Conservation (phyloP, 2,113 vertebrate species). For the Gallinago media region DNA sequence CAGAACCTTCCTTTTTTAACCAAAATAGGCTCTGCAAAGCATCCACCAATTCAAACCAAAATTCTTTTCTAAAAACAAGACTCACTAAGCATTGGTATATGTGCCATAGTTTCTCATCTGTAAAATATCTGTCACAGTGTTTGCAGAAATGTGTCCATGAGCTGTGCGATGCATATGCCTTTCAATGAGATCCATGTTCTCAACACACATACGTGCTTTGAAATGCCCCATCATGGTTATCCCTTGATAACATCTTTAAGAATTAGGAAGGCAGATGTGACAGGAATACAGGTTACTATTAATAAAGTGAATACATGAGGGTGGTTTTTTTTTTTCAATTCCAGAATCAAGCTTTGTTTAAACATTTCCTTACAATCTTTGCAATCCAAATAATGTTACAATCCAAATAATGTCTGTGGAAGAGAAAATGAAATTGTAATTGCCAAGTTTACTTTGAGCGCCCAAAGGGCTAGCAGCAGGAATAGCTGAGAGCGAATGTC, state of each 20-base stretch:
- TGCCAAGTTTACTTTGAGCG: neutral
- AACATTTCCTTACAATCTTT: conserved; percentile 5
- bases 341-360: neutral
- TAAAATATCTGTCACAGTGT: neutral
- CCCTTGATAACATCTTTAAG: neutral
- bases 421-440: conserved; percentile 14
- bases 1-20: neutral
- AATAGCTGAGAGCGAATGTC: neutral
- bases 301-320: neutral
- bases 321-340: neutral
- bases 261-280: neutral
- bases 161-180: neutral
- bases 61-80: neutral
- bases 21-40: neutral
- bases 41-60: neutral
- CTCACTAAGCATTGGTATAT: neutral
- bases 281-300: neutral
- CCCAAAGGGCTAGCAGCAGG: neutral
- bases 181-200: neutral
- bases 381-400: neutral
- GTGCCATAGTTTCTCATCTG: neutral
- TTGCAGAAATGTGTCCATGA: neutral
- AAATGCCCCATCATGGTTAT: neutral
- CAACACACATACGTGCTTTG: neutral
- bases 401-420: neutral